phyloP scores from a whole-genome alignment of 2,113 vertebrate genomes.

The Cyanoderma ruficeps region DNA sequence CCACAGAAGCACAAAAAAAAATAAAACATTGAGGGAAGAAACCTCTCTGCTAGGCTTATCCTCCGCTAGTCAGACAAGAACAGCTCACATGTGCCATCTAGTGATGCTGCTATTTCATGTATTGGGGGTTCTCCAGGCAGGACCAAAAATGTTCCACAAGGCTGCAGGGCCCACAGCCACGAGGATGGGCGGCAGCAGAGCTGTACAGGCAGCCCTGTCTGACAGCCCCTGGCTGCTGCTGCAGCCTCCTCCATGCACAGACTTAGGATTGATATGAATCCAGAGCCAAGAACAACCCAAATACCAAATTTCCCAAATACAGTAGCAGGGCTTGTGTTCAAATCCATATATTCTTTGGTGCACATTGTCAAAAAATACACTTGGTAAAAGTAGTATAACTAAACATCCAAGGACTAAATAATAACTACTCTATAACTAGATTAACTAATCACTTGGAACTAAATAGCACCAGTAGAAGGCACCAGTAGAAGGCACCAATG shows the following conservation, averaged over 20 bases:
- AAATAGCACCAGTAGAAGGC: background rate
- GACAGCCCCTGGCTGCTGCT: background rate
- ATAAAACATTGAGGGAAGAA: rapidly evolving
- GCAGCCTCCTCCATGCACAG: rapidly evolving
- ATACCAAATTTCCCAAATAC: background rate
- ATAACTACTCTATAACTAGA: background rate
- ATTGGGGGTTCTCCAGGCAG: background rate
- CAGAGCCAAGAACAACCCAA: background rate
- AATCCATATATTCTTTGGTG: background rate
- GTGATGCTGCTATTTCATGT: background rate
- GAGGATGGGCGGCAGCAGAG: background rate
- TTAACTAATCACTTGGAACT: background rate
- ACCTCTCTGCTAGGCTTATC: background rate
- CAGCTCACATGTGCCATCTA: slow-evolving; percentile 45
- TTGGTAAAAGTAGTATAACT: background rate
- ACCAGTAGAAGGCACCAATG: background rate
- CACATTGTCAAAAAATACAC: background rate
- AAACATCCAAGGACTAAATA: background rate
- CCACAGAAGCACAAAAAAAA: background rate
- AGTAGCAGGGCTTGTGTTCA: background rate
- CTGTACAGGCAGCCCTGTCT: background rate
- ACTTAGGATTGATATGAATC: background rate
- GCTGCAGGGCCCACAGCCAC: background rate
- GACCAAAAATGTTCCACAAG: rapidly evolving
- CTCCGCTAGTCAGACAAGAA: background rate